Evolutionary conservation across 2,888 invertebrate genomes (phyloP), one percentile per base, ranked within the genome.

Genomic region (Unio pictorum): DNA sequence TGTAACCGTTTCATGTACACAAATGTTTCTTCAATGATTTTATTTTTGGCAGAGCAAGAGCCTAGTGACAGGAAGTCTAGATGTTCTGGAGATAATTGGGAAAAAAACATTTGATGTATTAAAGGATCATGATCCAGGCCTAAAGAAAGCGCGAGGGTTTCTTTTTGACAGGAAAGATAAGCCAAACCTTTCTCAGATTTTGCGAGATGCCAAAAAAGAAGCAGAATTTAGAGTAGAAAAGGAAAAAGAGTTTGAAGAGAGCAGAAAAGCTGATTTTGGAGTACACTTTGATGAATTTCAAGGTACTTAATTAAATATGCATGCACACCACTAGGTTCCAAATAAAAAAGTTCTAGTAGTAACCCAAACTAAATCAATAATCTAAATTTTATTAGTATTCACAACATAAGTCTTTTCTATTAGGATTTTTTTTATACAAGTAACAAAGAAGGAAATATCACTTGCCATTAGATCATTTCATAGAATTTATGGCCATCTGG

Each of bases 61-160:
- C 18, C 67, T 91, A 11, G 88, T 90, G 8, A 83, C 86, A 54
- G 90, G 90, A 23, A 85, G 90, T 62, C 78, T 91, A 34, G 97
- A 96, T 86, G 97, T 97, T 0, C 90, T 98, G 63, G 98, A 98
- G 90, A 94, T 95, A 0, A 95, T 98, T 78, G 98, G 98, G 11
- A 97, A 97, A 89, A 97, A 97, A 89, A 98, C 97, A 0, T 96
- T 97, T 94, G 95, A 95, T 87, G 96, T 96, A 0, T 91, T 97
- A 1, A 96, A 96, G 88, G 96, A 97, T 71, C 96, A 96, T 54
- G 97, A 97, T 90, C 96, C 96, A 0, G 95, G 96, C 0, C 90
- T 96, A 23, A 94, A 94, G 80, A 81, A 79, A 58, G 95, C 95
- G 84, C 94, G 95, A 86, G 91, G 94, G 58, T 92, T 95, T 83